Conservation (phyloP, 2,888 invertebrate species). For the Peribatodes rhomboidaria region DNA sequence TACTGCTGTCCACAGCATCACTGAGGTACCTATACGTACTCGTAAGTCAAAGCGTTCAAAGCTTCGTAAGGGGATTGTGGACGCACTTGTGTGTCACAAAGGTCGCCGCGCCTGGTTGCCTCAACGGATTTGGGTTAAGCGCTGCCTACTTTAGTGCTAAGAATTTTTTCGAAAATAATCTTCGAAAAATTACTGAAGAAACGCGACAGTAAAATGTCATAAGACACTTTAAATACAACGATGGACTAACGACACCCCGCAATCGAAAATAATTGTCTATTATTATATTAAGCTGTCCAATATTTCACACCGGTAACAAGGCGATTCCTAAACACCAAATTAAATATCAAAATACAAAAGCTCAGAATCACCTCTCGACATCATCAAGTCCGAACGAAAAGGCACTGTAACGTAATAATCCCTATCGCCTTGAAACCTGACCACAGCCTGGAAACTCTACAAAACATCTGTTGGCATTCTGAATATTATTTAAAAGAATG, state of each 20-base stretch:
- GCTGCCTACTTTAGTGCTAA: constrained; percentile 7
- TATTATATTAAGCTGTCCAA: no score
- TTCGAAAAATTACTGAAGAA: neutral
- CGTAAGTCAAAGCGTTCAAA: constrained; percentile 19
- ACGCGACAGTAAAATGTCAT: no score
- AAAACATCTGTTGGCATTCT: constrained; percentile 5
- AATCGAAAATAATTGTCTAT: no score
- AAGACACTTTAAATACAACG: no score
- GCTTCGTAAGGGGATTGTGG: constrained; percentile 16
- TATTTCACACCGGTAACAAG: no score
- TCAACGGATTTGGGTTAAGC: constrained; percentile 22
- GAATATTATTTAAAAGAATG: neutral
- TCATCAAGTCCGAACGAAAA: constrained; percentile 14
- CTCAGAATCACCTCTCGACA: constrained; percentile 1
- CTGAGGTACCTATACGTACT: constrained; percentile 14
- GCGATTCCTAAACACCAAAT: no score
- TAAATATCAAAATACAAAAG: neutral
- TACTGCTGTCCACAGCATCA: constrained; percentile 7
- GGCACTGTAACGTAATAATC: constrained; percentile 23
- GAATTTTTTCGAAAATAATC: constrained; percentile 11
- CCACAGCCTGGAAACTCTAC: constrained; percentile 7
- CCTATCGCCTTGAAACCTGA: constrained; percentile 11
- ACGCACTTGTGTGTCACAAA: constrained; percentile 31
- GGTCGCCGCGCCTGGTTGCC: constrained; percentile 13
- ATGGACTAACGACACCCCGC: no score